Evolutionary conservation across 2,797 vertebrate species (phyloP), one percentile per base, ranked within the genome.

Genomic region (Melanotaenia boesemani): DNA sequence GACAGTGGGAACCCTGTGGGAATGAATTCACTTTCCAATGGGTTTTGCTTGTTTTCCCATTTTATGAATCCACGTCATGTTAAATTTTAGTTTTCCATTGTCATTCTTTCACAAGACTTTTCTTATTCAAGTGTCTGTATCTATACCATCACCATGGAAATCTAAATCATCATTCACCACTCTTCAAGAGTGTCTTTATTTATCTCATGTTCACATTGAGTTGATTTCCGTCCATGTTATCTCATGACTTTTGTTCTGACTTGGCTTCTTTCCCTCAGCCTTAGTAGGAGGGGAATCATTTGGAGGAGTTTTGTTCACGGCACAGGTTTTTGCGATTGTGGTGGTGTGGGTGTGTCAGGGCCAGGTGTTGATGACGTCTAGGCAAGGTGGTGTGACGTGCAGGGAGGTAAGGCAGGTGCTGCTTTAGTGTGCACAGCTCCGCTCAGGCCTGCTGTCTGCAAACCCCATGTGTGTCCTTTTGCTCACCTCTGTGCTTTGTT

Each of bases 381-480:
- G 88, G 89, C 86, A 86, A 91, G 87, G 85, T 92, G 89, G 74
- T 89, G 88, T 89, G 87, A 77, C 91, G 87, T 91, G 64, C 90
- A 94, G 93, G 91, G 93, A 94, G 93, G 91, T 94, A 91, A 92
- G 93, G 91, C 92, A 93, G 91, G 90, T 72, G 91, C 92, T 93
- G 94, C 92, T 94, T 93, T 93, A 91, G 92, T 91, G 89, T 94
- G 92, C 90, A 87, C 90, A 94, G 93, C 92, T 93, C 91, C 80
- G 93, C 93, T 90, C 90, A 94, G 88, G 85, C 92, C 90, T 91
- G 93, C 93, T 92, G 86, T 94, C 86, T 89, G 91, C 92, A 92
- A 93, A 94, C 86, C 91, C 93, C 80, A 90, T 89, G 92, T 94
- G 81, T 95, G 93, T 94, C 90, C 67, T 86, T 91, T 86, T 92